Evolutionary conservation across 2,888 invertebrate species (phyloP).

Genomic region (Hydrotaea cyrtoneurina): DNA sequence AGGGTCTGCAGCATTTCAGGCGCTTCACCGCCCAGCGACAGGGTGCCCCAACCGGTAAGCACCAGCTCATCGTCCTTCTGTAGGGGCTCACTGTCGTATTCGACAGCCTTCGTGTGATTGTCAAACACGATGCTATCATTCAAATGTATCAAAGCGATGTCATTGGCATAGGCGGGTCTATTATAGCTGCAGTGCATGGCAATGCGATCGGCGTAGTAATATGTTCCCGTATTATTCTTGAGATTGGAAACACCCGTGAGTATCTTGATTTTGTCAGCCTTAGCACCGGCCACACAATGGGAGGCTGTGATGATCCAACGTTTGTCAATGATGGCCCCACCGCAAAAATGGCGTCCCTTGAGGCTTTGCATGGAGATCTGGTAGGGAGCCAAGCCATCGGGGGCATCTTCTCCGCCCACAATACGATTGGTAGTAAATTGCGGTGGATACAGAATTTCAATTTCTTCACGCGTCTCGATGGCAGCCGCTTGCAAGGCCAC

Average conservation of each 20-base stretch:
- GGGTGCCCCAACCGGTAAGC: slow-evolving; percentile 85
- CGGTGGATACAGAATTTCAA: slow-evolving; percentile 72
- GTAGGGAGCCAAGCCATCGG: slow-evolving; percentile 76
- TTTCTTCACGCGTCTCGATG: neutral
- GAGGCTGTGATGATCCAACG: slow-evolving; percentile 78
- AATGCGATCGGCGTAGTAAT: slow-evolving; percentile 74
- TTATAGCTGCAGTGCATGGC: slow-evolving; percentile 75
- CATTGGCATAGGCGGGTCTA: slow-evolving; percentile 81
- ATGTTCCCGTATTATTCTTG: slow-evolving; percentile 71
- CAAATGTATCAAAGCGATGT: slow-evolving; percentile 86
- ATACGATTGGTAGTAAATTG: slow-evolving; percentile 73
- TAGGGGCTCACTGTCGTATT: slow-evolving; percentile 77
- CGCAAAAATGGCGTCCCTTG: slow-evolving; percentile 76
- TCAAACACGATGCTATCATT: slow-evolving; percentile 82
- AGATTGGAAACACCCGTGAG: slow-evolving; percentile 76
- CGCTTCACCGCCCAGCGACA: slow-evolving; percentile 81
- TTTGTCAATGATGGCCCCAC: slow-evolving; percentile 77
- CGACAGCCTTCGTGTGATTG: slow-evolving; percentile 82
- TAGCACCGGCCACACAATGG: slow-evolving; percentile 76
- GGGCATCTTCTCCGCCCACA: slow-evolving; percentile 76
- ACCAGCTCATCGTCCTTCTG: slow-evolving; percentile 81
- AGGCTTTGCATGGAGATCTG: slow-evolving; percentile 77
- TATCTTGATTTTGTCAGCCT: slow-evolving; percentile 71
- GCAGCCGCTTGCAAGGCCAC: neutral
- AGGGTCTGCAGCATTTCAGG: slow-evolving; percentile 83